phyloP scores from a whole-genome alignment of 2,888 invertebrate species.

The Sesamia inferens region DNA sequence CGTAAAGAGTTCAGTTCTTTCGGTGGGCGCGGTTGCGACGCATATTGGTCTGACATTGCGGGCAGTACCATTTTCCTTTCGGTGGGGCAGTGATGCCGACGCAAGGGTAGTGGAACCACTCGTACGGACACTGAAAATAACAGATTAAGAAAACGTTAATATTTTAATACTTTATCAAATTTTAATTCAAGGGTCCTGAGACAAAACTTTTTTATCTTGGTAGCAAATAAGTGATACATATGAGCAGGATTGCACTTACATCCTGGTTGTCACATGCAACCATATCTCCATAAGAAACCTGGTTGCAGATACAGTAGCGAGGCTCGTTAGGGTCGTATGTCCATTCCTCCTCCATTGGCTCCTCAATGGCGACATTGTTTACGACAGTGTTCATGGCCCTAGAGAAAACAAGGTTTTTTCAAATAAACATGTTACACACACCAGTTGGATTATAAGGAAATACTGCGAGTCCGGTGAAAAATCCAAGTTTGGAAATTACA shows the following conservation, averaged over 20 bases:
- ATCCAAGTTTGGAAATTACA: neutral
- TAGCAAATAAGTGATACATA: neutral
- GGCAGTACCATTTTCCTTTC: slow-evolving; percentile 99
- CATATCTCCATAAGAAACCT: slow-evolving; percentile 99
- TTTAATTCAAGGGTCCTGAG: neutral
- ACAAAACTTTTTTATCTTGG: neutral
- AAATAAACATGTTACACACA: neutral
- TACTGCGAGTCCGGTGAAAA: neutral
- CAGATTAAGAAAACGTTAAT: neutral
- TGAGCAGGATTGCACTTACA: slow-evolving; percentile 89
- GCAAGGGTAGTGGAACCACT: slow-evolving; percentile 99
- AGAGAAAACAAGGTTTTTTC: slow-evolving; percentile 29
- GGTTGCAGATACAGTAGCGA: slow-evolving; percentile 98
- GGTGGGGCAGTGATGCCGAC: slow-evolving; percentile 99
- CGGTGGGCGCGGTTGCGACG: slow-evolving; percentile 94
- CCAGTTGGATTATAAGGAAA: neutral
- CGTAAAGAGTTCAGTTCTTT: slow-evolving; percentile 91
- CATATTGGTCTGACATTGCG: slow-evolving; percentile 97
- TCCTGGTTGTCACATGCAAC: slow-evolving; percentile 99
- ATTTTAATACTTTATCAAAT: neutral
- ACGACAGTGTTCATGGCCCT: slow-evolving; percentile 89
- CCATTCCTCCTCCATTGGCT: slow-evolving; percentile 94
- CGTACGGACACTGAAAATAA: slow-evolving; percentile 95
- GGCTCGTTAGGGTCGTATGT: slow-evolving; percentile 99
- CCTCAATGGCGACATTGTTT: slow-evolving; percentile 84